Conservation (phyloP, 2,797 vertebrate genomes). For the Manis pentadactyla region DNA sequence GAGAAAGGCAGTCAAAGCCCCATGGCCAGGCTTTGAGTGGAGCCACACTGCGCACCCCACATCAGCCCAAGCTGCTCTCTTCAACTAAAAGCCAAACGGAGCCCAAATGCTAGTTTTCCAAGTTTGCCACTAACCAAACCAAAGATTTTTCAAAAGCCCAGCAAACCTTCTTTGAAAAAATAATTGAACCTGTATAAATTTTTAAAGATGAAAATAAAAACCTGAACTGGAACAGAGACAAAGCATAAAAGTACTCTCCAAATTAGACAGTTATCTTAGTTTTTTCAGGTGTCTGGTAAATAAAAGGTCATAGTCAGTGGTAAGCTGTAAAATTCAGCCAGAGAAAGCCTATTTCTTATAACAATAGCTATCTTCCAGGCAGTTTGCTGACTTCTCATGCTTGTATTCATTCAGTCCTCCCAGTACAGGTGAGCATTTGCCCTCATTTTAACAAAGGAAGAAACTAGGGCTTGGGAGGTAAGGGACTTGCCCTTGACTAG, state of each 20-base stretch:
- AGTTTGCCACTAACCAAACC: conserved; percentile 48
- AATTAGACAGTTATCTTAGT: neutral
- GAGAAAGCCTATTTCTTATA: neutral
- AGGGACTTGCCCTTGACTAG: neutral
- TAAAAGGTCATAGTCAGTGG: neutral
- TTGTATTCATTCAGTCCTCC: neutral
- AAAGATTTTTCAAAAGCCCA: conserved; percentile 60
- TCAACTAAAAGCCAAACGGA: conserved; percentile 38
- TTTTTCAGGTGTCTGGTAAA: conserved; percentile 27
- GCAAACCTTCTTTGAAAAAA: conserved; percentile 18
- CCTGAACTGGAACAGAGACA: conserved; percentile 48
- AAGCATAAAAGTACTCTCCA: neutral
- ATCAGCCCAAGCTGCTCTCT: neutral
- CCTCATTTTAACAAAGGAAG: neutral
- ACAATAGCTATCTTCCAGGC: neutral
- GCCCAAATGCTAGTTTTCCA: conserved; percentile 50
- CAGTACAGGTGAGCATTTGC: neutral
- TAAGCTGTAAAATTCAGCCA: neutral
- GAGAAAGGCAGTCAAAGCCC: neutral
- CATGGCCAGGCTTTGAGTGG: neutral
- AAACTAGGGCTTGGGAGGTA: neutral
- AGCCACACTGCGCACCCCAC: neutral
- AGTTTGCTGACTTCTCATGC: neutral
- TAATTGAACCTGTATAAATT: neutral
- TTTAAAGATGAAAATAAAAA: conserved; percentile 59